These are phyloP conservation scores for Ecliptopera silaceata DNA, from an alignment of 2,888 invertebrate genomes.

Conservation along the genomic window DNA sequence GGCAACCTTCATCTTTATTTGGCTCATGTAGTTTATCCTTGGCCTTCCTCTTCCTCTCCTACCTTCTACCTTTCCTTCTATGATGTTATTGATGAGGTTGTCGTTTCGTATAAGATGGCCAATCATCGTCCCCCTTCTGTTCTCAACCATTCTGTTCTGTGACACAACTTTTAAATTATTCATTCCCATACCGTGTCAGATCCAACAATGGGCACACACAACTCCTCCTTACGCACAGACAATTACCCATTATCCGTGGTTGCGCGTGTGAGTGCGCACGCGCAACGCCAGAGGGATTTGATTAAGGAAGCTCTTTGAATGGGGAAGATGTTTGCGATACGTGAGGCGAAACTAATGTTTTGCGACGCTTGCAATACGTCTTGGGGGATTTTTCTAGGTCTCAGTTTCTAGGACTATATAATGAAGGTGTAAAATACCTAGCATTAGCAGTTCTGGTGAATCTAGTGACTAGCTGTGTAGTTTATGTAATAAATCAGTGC, in stretches of 20 bases:
- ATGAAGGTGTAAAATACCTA: too few relatives aligned
- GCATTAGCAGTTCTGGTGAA: too few relatives aligned
- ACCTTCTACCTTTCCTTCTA: too few relatives aligned
- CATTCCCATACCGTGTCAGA: conserved; percentile 39
- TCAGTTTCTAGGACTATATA: neutral
- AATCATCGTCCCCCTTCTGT: too few relatives aligned
- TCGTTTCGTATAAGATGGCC: too few relatives aligned
- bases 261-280: conserved; percentile 41
- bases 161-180: neutral
- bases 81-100: too few relatives aligned
- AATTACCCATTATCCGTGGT: conserved; percentile 65
- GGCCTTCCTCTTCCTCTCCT: too few relatives aligned
- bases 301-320: conserved; percentile 26
- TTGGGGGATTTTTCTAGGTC: neutral
- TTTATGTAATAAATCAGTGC: too few relatives aligned
- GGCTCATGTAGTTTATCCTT: too few relatives aligned
- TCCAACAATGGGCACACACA: conserved; percentile 40
- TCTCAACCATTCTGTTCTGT: too few relatives aligned
- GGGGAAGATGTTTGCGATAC: conserved; percentile 17
- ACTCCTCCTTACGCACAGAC: conserved; percentile 59
- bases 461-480: too few relatives aligned
- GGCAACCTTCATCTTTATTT: too few relatives aligned
- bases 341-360: conserved; percentile 12
- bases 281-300: conserved; percentile 24
- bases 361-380: neutral